Evolutionary conservation across 2,113 vertebrate species (phyloP).

Genomic region (Pseudolaguvia tuberculata): DNA sequence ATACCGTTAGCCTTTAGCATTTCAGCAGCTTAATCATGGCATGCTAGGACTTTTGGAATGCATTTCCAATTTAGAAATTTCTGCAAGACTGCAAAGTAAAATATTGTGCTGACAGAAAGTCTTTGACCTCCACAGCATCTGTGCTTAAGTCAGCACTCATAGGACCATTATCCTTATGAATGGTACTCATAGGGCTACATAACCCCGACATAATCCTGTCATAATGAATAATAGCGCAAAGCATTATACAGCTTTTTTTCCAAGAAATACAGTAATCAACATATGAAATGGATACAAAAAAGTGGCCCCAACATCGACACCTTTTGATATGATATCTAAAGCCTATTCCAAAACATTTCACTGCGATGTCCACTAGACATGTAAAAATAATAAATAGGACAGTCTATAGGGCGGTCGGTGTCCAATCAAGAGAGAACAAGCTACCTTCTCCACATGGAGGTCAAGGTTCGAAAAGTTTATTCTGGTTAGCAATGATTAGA

Average conservation of each 20-base stretch:
- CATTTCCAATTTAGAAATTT: neutral
- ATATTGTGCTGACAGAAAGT: neutral
- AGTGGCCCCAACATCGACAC: too few species aligned
- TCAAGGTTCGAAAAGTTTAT: neutral
- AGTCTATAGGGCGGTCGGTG: constrained; percentile 5
- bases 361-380: too few species aligned
- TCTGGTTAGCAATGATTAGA: constrained; percentile 29
- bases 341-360: neutral
- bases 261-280: too few species aligned
- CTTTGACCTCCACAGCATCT: neutral
- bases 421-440: constrained; percentile 6
- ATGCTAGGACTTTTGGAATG: neutral
- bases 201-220: neutral
- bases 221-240: neutral
- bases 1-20: constrained; percentile 33
- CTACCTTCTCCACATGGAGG: neutral
- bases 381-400: neutral
- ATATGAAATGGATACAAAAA: too few species aligned
- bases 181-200: constrained; percentile 2
- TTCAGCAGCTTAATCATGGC: constrained; percentile 1
- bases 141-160: neutral
- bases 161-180: neutral
- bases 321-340: too few species aligned
- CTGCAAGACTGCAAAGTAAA: neutral
- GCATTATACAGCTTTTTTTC: too few species aligned